Evolutionary conservation across 2,113 vertebrate genomes (phyloP), one percentile per base, ranked within the genome.

Genomic region (Meriones unguiculatus): DNA sequence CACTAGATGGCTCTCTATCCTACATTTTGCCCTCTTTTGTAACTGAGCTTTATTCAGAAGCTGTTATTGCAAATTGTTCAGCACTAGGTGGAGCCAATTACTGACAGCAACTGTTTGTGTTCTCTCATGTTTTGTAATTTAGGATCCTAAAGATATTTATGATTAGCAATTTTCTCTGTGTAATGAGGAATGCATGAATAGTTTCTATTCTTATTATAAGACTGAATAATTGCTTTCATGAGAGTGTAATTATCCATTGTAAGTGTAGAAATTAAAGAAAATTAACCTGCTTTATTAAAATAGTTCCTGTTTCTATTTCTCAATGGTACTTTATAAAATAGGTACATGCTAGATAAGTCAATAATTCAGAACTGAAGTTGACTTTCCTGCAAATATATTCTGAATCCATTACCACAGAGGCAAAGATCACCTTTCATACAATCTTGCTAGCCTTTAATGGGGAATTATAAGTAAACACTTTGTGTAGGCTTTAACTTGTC

Each of bases 381-480:
- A 70, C 10, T 25, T 52, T 1, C 28, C 89, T 95, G 52, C 41
- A 81, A 97, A 82, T 96, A 96, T 82, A 28, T 94, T 89, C 25
- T 65, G 24, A 65, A 85, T 85, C 62, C 38, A 1, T 59, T 82
- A 25, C 54, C 32, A 50, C 8, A 46, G 25, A 85, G 8, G 10
- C 57, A 15, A 7, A 35, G 15, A 57, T 80, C 30, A 52, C 14
- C 97, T 96, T 90, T 41, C 95, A 87, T 89, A 87, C 17, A 41
- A 25, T 5, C 46, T 90, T 67, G 17, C 25, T 90, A 91, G 57
- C 35, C 92, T 97, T 97, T 89, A 97, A 89, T 95, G 75, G 80
- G 97, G 91, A 96, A 78, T 96, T 97, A 67, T 96, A 98, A 96
- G 70, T 77, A 92, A 5, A 91, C 93, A 96, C 92, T 98, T 97